A percentile compares a stretch with the other conserved stretches of the same genome.
Conservation (phyloP, 2,113 vertebrate genomes). For the human (Homo sapiens) region DNA sequence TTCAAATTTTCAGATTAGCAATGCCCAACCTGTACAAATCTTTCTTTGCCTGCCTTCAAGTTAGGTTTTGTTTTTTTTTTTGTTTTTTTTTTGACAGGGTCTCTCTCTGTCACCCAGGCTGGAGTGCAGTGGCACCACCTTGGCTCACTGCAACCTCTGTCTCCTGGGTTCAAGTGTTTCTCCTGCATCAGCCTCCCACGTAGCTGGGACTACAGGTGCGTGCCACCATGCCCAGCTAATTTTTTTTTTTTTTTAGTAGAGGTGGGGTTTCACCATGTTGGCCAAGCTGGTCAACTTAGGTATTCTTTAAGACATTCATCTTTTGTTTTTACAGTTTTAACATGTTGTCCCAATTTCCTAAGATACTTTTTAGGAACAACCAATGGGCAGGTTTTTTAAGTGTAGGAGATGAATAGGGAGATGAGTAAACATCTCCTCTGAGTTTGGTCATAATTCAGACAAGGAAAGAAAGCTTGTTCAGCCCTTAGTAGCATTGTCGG, state of each 20-base stretch:
- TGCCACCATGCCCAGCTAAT: no score
- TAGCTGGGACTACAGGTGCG: no score
- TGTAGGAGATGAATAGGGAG: neutral
- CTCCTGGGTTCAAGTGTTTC: no score
- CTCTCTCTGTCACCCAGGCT: no score
- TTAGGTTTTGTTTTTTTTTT: neutral
- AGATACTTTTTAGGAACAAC: neutral
- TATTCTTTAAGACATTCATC: slow-evolving; percentile 18
- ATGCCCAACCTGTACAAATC: neutral
- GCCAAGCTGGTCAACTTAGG: neutral
- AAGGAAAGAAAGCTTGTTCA: neutral
- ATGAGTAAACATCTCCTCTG: neutral
- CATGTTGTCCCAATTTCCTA: neutral
- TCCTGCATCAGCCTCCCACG: no score
- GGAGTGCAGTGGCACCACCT: no score
- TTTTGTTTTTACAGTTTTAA: slow-evolving; percentile 14
- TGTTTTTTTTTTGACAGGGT: neutral
- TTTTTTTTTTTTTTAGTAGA: no score
- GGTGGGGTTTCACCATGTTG: no score
- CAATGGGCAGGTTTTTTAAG: neutral
- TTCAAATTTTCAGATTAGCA: neutral
- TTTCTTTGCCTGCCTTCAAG: neutral
- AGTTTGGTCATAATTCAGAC: neutral
- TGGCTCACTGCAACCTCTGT: no score
- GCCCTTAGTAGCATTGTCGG: neutral